Evolutionary conservation across 2,888 invertebrate species (phyloP).

Genomic region (Dinocampus coccinellae): DNA sequence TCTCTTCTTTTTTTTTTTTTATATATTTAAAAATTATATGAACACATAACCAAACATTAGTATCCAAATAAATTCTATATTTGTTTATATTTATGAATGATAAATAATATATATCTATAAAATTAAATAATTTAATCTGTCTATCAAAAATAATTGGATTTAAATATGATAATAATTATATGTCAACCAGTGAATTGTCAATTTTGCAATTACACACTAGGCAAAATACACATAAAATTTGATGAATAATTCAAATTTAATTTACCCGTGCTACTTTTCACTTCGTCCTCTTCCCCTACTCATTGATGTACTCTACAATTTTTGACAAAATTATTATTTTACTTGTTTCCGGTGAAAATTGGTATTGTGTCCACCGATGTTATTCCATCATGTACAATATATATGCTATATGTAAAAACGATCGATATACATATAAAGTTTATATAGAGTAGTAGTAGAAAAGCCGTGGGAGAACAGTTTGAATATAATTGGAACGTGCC

Average conservation of each 20-base stretch:
- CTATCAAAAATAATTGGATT: conserved; percentile 26
- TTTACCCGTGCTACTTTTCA: conserved; percentile 18
- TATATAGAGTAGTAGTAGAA: conserved; percentile 27
- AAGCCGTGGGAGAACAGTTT: conserved; percentile 48
- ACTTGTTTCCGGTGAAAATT: conserved; percentile 33
- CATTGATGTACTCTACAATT: conserved; percentile 10
- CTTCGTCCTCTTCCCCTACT: neutral
- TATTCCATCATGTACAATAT: conserved; percentile 1
- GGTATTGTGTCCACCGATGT: conserved; percentile 22
- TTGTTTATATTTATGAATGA: neutral
- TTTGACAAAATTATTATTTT: conserved; percentile 32
- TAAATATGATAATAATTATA: conserved; percentile 23
- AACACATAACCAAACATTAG: neutral
- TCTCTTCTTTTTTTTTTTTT: neutral
- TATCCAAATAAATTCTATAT: neutral
- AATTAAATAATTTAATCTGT: neutral
- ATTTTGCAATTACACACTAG: conserved; percentile 23
- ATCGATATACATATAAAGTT: conserved; percentile 41
- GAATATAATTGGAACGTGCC: conserved; percentile 57
- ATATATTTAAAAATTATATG: neutral
- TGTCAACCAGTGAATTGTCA: conserved; percentile 27
- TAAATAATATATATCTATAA: neutral
- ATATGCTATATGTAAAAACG: conserved; percentile 27
- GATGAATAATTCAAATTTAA: conserved; percentile 35
- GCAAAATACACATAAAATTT: neutral